Evolutionary conservation across 2,888 invertebrate species (phyloP), one percentile per base, ranked within the genome.

Genomic region (Acrobasis suavella): DNA sequence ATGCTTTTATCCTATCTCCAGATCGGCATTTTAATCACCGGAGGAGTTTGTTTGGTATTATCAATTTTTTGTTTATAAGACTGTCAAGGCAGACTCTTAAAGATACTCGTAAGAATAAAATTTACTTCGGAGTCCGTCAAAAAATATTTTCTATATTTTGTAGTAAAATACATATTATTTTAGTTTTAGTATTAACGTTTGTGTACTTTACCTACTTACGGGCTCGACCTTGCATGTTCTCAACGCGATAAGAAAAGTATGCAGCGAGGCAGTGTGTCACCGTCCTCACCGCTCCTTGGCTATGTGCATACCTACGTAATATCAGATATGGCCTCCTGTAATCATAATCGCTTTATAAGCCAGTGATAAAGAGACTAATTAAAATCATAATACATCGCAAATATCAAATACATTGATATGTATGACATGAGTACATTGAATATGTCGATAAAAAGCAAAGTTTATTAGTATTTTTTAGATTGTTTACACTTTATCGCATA

Each of bases 221-320:
- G 71, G 70, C 69, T 58, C 60, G 67, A 65, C 67, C 67, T 67
- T 67, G 65, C 64, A 42, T 17, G 62, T 50, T 37, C 56, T 60
- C 42, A 50, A 17, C 61, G 75, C 70, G 86, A 87, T 87, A 86
- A 86, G 75, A 78, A 66, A 72, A 74, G 76, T 70, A 77, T 82
- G 77, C 75, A 77, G 64, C 67, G 64, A 67, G 74, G 72, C 64
- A 63, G 67, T 73, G 69, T 77, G 77, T 74, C 73, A 77, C 69
- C 72, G 66, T n/a, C 15, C 71, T 73, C 71, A 72, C 9, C 50
- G 16, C 59, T 50, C 49, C 58, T 60, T 50, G 32, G 22, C n/a
- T 54, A 77, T 75, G 79, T 85, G 83, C 83, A 87, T 82, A 76
- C 42, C 22, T 2, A 22, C 22, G 39, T 80, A 78, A 84, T 83